A percentile compares a stretch with the other conserved stretches of the same genome.
Conservation (phyloP, 2,888 invertebrate species). For the Matsumyia berberina region DNA sequence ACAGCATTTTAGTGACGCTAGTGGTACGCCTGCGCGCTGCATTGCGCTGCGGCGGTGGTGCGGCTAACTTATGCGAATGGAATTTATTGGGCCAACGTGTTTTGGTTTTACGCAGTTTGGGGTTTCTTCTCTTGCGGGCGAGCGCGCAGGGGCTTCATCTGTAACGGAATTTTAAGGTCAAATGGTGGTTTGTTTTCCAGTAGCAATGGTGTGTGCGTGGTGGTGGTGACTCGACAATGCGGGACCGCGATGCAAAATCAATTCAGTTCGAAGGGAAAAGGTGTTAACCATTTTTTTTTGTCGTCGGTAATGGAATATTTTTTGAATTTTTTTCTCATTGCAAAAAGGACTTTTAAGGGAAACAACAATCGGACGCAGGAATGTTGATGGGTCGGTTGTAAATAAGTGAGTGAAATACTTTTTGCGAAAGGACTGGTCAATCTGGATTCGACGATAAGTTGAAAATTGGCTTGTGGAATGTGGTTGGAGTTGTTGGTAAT, state of each 20-base stretch:
- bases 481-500: too few species aligned
- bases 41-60: constrained; percentile 3
- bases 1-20: constrained; percentile 67
- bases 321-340: background rate
- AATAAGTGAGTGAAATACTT: background rate
- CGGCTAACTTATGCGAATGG: constrained; percentile 60
- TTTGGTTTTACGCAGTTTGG: constrained; percentile 27
- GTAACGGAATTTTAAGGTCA: constrained; percentile 75
- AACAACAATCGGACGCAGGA: constrained; percentile 53
- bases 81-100: constrained; percentile 63
- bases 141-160: constrained; percentile 53
- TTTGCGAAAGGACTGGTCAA: constrained; percentile 20
- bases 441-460: background rate
- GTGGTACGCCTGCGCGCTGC: constrained; percentile 35
- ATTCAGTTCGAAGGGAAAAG: constrained; percentile 59
- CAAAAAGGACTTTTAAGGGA: constrained; percentile 41
- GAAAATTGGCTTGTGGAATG: too few species aligned
- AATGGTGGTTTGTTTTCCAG: constrained; percentile 55
- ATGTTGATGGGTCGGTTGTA: constrained; percentile 48
- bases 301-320: constrained; percentile 64
- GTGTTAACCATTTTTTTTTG: constrained; percentile 61
- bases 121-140: constrained; percentile 28
- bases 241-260: constrained; percentile 24
- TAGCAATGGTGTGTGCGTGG: background rate
- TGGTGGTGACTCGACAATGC: background rate